Percentiles rank a stretch among this genome's conserved stretches.
These are phyloP conservation scores for Sanderia malayensis DNA, from an alignment of 30 jellyfish, hydroid and myxozoan genomes.

Conservation along the genomic window DNA sequence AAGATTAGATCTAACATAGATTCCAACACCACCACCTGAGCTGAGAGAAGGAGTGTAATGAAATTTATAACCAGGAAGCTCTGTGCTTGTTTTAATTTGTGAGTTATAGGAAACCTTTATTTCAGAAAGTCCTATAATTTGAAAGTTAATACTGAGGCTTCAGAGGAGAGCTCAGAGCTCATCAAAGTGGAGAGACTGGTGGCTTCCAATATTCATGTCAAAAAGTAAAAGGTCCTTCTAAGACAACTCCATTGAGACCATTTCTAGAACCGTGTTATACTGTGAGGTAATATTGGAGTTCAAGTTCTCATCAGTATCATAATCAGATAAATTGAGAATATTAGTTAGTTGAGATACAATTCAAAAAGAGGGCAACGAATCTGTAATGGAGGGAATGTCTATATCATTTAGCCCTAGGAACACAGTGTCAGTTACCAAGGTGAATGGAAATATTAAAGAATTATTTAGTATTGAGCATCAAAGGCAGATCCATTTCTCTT, in stretches of 20 bases:
- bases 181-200: slow-evolving; percentile 17
- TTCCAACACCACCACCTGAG: slow-evolving; percentile 45
- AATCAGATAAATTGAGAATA: slow-evolving; percentile 8
- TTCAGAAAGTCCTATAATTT: slow-evolving; percentile 12
- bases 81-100: slow-evolving; percentile 16
- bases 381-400: slow-evolving; percentile 11
- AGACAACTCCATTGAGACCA: slow-evolving; percentile 3
- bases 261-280: not conserved
- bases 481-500: slow-evolving; percentile 7
- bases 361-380: slow-evolving; percentile 9
- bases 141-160: slow-evolving; percentile 8
- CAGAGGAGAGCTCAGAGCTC: slow-evolving; percentile 6
- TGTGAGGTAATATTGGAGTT: slow-evolving; percentile 17
- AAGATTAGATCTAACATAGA: slow-evolving; percentile 38
- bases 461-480: not conserved
- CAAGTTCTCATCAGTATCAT: slow-evolving; percentile 18
- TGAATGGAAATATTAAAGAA: slow-evolving; percentile 6
- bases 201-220: slow-evolving; percentile 21
- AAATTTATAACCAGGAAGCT: slow-evolving; percentile 24
- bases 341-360: slow-evolving; percentile 2
- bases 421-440: slow-evolving; percentile 4
- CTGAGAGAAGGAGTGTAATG: slow-evolving; percentile 14
- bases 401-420: not conserved
- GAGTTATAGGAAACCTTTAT: not conserved
- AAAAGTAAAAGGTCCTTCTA: slow-evolving; percentile 2